phyloP scores from a whole-genome alignment of 2,113 vertebrate genomes.

The Elephantulus edwardii region DNA sequence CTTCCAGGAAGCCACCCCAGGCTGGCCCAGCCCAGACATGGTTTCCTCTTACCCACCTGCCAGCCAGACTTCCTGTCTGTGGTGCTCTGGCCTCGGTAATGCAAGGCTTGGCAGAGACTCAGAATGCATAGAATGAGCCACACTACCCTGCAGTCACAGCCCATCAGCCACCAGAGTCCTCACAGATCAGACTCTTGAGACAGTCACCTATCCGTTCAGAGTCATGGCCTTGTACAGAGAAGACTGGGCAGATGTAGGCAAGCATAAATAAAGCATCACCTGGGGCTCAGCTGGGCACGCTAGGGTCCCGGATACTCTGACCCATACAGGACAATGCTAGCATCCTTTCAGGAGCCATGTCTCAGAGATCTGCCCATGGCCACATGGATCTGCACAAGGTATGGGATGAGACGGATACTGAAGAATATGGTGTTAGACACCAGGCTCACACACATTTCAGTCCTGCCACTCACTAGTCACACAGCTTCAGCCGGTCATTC shows the following conservation, averaged over 20 bases:
- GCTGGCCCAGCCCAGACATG: not conserved
- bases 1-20: not conserved
- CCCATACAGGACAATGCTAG: not conserved
- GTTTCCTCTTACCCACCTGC: not conserved
- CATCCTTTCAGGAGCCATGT: not conserved
- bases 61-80: conserved; percentile 8
- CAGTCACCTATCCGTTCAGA: not conserved
- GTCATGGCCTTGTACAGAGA: not conserved
- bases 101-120: not conserved
- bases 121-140: not conserved
- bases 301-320: not conserved
- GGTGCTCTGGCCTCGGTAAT: not conserved
- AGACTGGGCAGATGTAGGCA: not conserved
- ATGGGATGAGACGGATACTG: not conserved
- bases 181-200: no score
- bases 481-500: not conserved
- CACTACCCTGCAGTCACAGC: not conserved
- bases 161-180: not conserved
- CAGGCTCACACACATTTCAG: not conserved
- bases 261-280: not conserved
- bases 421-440: not conserved
- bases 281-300: not conserved
- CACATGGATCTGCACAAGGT: not conserved
- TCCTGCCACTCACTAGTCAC: not conserved
- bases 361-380: not conserved